Evolutionary conservation across 2,888 invertebrate species (phyloP).

Genomic region (Pogonocherus hispidulus): DNA sequence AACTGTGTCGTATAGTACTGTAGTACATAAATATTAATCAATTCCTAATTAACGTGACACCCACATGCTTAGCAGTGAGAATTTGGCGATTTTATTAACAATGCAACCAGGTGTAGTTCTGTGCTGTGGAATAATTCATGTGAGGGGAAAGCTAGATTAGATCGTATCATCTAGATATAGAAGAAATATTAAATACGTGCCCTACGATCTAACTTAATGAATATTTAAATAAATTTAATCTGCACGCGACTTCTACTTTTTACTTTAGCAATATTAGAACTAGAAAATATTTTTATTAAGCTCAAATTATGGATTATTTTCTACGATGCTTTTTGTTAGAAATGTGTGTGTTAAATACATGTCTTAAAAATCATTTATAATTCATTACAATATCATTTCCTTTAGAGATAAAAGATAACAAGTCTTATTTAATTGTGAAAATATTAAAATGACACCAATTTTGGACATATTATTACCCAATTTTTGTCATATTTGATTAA

Average conservation of each 20-base stretch:
- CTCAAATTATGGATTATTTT: neutral
- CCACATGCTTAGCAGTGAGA: neutral
- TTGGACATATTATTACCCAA: no score
- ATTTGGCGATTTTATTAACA: conserved; percentile 7
- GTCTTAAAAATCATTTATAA: no score
- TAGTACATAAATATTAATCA: neutral
- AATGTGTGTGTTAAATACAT: no score
- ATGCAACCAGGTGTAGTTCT: conserved; percentile 9
- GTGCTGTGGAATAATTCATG: neutral
- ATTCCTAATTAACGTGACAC: neutral
- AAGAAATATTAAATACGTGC: neutral
- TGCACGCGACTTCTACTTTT: conserved; percentile 7
- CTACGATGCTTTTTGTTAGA: no score
- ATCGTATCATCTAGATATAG: conserved; percentile 1
- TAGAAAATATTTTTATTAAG: neutral
- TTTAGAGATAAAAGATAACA: no score
- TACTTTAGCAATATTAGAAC: neutral
- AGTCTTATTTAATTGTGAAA: no score
- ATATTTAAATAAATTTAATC: conserved; percentile 10
- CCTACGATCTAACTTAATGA: neutral
- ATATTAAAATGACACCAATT: no score
- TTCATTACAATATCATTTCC: no score
- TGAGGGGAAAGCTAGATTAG: neutral
- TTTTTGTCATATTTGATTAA: no score
- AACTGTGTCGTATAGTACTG: neutral